A percentile compares a stretch with the other conserved stretches of the same genome.
Evolutionary conservation across 2,113 vertebrate genomes (phyloP).

Genomic region (Bos taurus): DNA sequence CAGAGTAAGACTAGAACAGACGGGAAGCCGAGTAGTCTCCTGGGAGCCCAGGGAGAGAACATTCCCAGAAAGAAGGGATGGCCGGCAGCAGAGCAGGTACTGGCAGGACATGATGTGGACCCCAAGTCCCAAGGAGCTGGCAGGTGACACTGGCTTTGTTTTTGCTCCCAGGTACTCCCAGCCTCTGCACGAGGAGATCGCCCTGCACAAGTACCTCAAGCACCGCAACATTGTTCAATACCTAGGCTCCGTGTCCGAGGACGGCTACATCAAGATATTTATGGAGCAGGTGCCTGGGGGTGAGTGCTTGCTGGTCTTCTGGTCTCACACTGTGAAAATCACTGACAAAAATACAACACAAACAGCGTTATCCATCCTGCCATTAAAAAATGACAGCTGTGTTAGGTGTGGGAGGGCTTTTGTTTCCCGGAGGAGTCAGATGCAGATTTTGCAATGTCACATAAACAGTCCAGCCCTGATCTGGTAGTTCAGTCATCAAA

Average conservation of each 20-base stretch:
- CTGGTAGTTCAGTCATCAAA: neutral
- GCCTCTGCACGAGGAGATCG: slow-evolving; percentile 86
- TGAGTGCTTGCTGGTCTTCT: slow-evolving; percentile 64
- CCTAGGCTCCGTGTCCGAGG: slow-evolving; percentile 85
- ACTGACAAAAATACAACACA: neutral
- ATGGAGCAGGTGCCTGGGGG: slow-evolving; percentile 90
- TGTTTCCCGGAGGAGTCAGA: neutral
- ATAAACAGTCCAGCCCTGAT: neutral
- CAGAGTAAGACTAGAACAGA: neutral
- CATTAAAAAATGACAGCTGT: neutral
- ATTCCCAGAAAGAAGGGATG: neutral
- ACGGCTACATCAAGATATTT: slow-evolving; percentile 88
- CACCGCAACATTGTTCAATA: slow-evolving; percentile 87
- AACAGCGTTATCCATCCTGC: neutral
- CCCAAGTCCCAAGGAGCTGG: neutral
- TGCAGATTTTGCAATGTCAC: neutral
- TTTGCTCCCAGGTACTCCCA: slow-evolving; percentile 80
- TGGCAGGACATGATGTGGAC: neutral
- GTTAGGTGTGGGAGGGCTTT: neutral
- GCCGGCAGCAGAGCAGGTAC: neutral
- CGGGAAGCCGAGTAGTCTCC: neutral
- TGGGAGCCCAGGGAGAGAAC: neutral
- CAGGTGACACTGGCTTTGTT: neutral
- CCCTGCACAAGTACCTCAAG: slow-evolving; percentile 86
- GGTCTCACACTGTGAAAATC: neutral